phyloP scores from a whole-genome alignment of 2,113 vertebrate species.

The Neotragus moschatus region DNA sequence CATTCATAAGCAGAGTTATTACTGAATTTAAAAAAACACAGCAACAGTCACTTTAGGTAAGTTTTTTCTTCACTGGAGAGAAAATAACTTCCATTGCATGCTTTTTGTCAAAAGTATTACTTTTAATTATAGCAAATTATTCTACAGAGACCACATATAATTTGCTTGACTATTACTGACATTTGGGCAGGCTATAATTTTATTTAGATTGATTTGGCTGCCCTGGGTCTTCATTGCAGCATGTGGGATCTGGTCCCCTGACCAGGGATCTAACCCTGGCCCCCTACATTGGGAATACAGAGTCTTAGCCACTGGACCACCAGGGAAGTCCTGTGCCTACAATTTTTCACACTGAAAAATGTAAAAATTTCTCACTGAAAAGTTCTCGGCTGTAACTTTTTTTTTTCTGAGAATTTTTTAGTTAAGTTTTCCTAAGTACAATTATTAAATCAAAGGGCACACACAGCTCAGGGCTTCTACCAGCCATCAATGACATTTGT shows the following conservation, averaged over 20 bases:
- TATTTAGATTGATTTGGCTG: background rate
- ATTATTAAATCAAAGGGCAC: background rate
- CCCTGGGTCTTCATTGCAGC: background rate
- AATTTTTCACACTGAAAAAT: slow-evolving; percentile 3
- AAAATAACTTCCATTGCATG: background rate
- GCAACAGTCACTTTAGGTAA: background rate
- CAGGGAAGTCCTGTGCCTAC: background rate
- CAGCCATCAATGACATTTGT: background rate
- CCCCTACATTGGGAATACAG: background rate
- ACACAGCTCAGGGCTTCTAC: background rate
- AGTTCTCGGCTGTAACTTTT: background rate
- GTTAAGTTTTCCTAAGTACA: background rate
- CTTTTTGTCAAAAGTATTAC: background rate
- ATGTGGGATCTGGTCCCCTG: background rate
- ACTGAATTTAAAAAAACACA: background rate
- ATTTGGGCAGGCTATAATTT: background rate
- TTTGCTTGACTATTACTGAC: background rate
- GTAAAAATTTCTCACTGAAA: background rate
- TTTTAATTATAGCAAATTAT: background rate
- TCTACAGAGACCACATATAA: background rate
- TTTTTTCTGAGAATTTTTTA: background rate
- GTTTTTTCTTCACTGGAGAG: background rate
- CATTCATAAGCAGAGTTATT: background rate
- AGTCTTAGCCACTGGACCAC: background rate
- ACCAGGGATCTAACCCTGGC: background rate